Evolutionary conservation across 2,113 vertebrate genomes (phyloP).

Genomic region (Rhineura floridana): DNA sequence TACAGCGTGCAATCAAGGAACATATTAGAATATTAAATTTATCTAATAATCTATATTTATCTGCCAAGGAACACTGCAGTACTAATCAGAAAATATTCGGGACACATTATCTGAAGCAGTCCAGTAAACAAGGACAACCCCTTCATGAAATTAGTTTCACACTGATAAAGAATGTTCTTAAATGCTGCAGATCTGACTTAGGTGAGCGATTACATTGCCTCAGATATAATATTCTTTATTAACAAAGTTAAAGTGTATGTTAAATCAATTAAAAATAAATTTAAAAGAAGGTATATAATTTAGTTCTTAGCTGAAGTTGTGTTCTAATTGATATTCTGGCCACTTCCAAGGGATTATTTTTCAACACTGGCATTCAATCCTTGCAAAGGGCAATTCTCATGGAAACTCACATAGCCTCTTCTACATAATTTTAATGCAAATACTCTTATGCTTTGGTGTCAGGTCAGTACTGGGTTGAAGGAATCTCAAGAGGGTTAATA

Average conservation of each 20-base stretch:
- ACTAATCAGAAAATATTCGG: constrained; percentile 75
- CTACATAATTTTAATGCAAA: constrained; percentile 73
- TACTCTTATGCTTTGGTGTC: constrained; percentile 64
- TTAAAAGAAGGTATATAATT: constrained; percentile 77
- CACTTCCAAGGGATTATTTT: constrained; percentile 62
- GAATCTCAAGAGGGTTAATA: neutral
- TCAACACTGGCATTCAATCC: no score
- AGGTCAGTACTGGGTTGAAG: neutral
- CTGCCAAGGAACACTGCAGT: constrained; percentile 53
- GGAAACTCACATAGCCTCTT: constrained; percentile 73
- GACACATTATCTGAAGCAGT: constrained; percentile 66
- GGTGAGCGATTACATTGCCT: constrained; percentile 67
- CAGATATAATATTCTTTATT: constrained; percentile 73
- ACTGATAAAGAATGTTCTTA: constrained; percentile 67
- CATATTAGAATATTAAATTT: constrained; percentile 50
- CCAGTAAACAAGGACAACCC: constrained; percentile 67
- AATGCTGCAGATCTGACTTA: constrained; percentile 71
- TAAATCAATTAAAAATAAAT: constrained; percentile 81
- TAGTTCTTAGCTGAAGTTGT: constrained; percentile 65
- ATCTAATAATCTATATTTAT: constrained; percentile 56
- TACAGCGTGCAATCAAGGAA: constrained; percentile 35
- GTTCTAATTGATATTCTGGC: constrained; percentile 75
- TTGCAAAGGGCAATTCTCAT: constrained; percentile 67
- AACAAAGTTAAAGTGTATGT: constrained; percentile 73
- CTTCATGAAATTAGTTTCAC: constrained; percentile 73